Evolutionary conservation across 2,888 invertebrate genomes (phyloP).

Genomic region (Rhagonycha lutea): DNA sequence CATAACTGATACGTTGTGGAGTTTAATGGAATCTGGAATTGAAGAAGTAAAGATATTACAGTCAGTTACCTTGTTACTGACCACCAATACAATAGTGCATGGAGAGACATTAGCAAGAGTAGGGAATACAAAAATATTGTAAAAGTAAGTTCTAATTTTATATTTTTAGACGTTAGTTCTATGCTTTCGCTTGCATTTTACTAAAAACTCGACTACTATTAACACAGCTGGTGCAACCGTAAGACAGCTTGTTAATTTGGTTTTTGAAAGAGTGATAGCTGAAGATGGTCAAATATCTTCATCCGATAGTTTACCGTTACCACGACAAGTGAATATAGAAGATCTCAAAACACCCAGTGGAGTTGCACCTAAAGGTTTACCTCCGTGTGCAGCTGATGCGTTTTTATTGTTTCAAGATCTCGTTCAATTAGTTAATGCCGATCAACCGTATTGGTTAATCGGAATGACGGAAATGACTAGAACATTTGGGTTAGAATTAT

Average conservation of each 20-base stretch:
- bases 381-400: conserved; percentile 90
- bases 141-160: conserved; percentile 13
- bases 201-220: conserved; percentile 91
- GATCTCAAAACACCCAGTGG: conserved; percentile 77
- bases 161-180: conserved; percentile 82
- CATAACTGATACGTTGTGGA: conserved; percentile 91
- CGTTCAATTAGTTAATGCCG: conserved; percentile 94
- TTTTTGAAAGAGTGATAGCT: conserved; percentile 82
- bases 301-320: conserved; percentile 41
- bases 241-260: conserved; percentile 89
- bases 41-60: conserved; percentile 96
- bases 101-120: conserved; percentile 94
- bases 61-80: conserved; percentile 90
- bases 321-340: conserved; percentile 69
- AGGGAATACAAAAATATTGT: conserved; percentile 38
- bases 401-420: conserved; percentile 96
- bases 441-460: conserved; percentile 92
- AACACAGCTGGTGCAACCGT: conserved; percentile 99
- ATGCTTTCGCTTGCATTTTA: conserved; percentile 95
- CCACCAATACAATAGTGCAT: conserved; percentile 93
- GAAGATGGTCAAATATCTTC: conserved; percentile 64
- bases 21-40: conserved; percentile 90
- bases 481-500: conserved; percentile 92
- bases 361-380: conserved; percentile 79
- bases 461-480: conserved; percentile 97